phyloP scores from a whole-genome alignment of 2,113 vertebrate genomes.

The Thryonomys swinderianus region DNA sequence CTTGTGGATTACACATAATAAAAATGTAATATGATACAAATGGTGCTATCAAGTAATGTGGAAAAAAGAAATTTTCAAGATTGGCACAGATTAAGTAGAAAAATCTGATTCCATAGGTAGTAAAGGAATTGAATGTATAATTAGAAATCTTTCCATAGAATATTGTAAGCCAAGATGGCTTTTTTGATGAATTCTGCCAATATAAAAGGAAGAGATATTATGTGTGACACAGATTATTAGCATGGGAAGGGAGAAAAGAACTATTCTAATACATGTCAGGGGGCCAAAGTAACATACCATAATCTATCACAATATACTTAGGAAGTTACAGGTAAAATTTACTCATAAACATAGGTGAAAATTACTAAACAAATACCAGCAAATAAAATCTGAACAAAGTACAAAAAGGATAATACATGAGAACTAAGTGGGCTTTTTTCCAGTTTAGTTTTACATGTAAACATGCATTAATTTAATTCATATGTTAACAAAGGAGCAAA shows the following conservation, averaged over 20 bases:
- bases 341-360: not conserved
- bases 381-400: not conserved
- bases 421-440: not conserved
- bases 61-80: not conserved
- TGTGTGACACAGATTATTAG: not conserved
- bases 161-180: not conserved
- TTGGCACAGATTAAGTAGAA: not conserved
- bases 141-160: constrained; percentile 26
- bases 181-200: not conserved
- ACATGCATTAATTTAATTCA: not conserved
- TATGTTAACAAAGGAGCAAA: not conserved
- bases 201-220: not conserved
- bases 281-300: not conserved
- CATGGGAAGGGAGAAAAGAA: not conserved
- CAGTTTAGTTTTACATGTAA: not conserved
- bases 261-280: not conserved
- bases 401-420: not conserved
- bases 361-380: not conserved
- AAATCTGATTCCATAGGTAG: not conserved
- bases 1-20: not conserved
- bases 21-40: not conserved
- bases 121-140: not conserved
- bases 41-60: not conserved
- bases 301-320: not conserved
- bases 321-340: not conserved